Percentiles rank a stretch among this genome's conserved stretches.
Evolutionary conservation across 2,797 vertebrate species (phyloP).

Genomic region (Pristis pectinata): DNA sequence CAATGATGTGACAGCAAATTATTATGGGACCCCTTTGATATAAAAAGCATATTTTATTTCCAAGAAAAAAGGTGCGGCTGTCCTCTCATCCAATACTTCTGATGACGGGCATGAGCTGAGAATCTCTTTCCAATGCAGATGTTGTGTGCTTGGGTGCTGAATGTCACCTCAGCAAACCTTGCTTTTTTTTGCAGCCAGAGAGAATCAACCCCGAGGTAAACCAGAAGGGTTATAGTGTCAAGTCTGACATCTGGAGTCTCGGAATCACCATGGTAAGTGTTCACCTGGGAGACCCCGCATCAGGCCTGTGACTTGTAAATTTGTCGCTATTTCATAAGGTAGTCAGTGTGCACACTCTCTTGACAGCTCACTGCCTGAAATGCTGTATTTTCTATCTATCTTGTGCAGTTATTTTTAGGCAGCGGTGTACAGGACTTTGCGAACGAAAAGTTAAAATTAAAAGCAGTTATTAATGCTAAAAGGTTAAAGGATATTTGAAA

Average conservation of each 20-base stretch:
- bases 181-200: slow-evolving; percentile 71
- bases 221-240: slow-evolving; percentile 95
- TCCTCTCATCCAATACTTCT: background rate
- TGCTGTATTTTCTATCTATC: background rate
- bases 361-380: background rate
- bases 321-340: background rate
- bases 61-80: background rate
- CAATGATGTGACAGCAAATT: background rate
- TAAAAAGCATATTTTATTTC: background rate
- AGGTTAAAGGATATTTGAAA: too few species aligned
- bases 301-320: background rate
- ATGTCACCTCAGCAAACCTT: background rate
- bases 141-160: background rate
- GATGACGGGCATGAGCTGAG: background rate
- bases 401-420: background rate
- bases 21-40: background rate
- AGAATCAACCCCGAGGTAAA: slow-evolving; percentile 95
- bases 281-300: background rate
- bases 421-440: background rate
- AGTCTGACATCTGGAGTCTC: slow-evolving; percentile 97
- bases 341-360: background rate
- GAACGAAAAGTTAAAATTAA: background rate
- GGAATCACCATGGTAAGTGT: slow-evolving; percentile 86
- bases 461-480: background rate
- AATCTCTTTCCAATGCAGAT: background rate